Evolutionary conservation across 2,888 invertebrate genomes (phyloP).

Genomic region (Bruchidius siliquastri): DNA sequence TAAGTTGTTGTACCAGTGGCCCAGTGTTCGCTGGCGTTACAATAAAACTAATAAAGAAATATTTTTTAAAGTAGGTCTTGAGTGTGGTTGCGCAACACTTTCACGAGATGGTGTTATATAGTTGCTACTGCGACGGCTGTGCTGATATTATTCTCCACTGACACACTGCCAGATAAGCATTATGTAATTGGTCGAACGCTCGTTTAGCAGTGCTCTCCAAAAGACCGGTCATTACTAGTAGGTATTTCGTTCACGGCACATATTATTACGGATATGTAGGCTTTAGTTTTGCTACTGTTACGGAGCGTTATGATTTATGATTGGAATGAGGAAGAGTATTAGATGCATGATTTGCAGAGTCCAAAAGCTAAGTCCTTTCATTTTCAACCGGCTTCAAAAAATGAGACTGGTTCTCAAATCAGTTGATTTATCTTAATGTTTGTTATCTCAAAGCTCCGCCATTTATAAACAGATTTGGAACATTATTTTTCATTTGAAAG

Average conservation of each 20-base stretch:
- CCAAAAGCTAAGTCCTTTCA: neutral
- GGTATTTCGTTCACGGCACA: neutral
- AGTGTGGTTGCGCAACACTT: neutral
- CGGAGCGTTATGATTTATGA: neutral
- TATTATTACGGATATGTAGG: neutral
- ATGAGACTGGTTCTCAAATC: no score
- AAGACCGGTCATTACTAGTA: neutral
- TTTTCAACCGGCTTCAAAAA: no score
- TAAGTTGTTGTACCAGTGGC: neutral
- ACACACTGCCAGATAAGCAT: neutral
- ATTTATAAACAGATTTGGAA: no score
- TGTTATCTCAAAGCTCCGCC: no score
- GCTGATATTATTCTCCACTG: neutral
- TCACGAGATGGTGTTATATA: neutral
- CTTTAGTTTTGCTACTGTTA: neutral
- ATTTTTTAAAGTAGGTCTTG: neutral
- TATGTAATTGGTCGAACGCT: neutral
- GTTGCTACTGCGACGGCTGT: neutral
- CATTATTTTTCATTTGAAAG: no score
- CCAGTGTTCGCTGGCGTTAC: neutral
- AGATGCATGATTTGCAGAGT: neutral
- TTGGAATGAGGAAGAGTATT: neutral
- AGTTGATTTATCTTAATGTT: no score
- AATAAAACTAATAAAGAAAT: neutral
- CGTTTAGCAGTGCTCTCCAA: neutral